A percentile compares a stretch with the other conserved stretches of the same genome.
Conservation (phyloP, 2,888 invertebrate species). For the Cybosia mesomella region DNA sequence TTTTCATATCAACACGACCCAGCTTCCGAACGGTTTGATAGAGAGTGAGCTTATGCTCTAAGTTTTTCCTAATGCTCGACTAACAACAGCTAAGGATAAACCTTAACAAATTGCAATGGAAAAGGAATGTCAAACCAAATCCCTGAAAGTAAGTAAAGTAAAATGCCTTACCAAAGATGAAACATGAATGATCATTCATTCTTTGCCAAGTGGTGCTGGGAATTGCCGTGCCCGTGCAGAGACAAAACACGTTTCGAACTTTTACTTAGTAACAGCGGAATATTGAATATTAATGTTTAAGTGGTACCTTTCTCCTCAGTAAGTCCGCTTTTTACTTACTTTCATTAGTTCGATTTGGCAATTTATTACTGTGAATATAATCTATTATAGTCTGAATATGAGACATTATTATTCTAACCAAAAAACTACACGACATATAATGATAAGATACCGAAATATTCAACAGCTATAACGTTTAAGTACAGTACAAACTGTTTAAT, state of each 20-base stretch:
- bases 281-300: background rate
- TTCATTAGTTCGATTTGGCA: background rate
- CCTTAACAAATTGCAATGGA: background rate
- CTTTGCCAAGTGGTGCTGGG: background rate
- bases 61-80: no score
- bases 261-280: background rate
- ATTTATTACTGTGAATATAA: background rate
- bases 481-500: slow-evolving; percentile 38
- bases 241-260: background rate
- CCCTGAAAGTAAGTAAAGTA: background rate
- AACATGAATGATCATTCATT: background rate
- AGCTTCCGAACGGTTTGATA: background rate
- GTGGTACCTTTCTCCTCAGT: background rate
- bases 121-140: background rate
- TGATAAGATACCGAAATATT: slow-evolving; percentile 25
- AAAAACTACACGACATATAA: background rate
- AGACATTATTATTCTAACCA: background rate
- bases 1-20: no score
- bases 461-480: slow-evolving; percentile 30
- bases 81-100: background rate
- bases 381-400: background rate
- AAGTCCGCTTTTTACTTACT: background rate
- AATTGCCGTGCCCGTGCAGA: background rate
- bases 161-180: no score
- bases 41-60: no score